phyloP scores from a whole-genome alignment of 2,113 vertebrate species.

The Cyprinodon brontotheroides region DNA sequence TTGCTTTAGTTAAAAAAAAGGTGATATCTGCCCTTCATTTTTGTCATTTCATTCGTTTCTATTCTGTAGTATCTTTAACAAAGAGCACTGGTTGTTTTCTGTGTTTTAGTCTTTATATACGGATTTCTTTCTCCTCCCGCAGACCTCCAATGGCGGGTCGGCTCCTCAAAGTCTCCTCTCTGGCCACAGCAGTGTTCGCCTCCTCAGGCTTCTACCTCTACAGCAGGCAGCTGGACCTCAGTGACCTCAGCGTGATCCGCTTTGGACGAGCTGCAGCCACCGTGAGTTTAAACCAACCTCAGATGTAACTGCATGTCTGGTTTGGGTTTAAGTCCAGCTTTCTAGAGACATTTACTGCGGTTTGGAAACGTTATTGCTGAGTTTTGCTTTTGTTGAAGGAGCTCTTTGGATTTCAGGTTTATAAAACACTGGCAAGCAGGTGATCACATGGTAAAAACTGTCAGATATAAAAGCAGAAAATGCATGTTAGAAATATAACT shows the following conservation, averaged over 20 bases:
- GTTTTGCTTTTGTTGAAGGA: not conserved
- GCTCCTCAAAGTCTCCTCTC: constrained; percentile 83
- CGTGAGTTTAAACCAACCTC: constrained; percentile 76
- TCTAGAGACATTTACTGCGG: not conserved
- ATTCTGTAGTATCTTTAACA: not conserved
- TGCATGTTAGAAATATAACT: too few species aligned
- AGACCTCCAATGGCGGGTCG: constrained; percentile 86
- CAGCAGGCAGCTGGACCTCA: constrained; percentile 83
- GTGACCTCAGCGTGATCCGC: constrained; percentile 88
- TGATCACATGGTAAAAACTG: too few species aligned
- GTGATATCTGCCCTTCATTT: not conserved
- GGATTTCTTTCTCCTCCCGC: constrained; percentile 4
- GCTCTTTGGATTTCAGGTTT: not conserved
- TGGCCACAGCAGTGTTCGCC: constrained; percentile 80
- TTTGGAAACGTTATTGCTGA: not conserved
- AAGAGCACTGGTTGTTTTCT: not conserved
- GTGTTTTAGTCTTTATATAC: not conserved
- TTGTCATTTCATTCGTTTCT: not conserved
- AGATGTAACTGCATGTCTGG: not conserved
- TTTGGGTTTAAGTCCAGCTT: not conserved
- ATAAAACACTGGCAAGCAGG: not conserved
- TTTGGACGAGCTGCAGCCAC: constrained; percentile 89
- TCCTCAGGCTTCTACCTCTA: constrained; percentile 87
- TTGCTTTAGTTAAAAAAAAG: not conserved
- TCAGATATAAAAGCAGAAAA: too few species aligned